Conservation (phyloP, 1,140 invertebrate species). For the Papilio dardanus region DNA sequence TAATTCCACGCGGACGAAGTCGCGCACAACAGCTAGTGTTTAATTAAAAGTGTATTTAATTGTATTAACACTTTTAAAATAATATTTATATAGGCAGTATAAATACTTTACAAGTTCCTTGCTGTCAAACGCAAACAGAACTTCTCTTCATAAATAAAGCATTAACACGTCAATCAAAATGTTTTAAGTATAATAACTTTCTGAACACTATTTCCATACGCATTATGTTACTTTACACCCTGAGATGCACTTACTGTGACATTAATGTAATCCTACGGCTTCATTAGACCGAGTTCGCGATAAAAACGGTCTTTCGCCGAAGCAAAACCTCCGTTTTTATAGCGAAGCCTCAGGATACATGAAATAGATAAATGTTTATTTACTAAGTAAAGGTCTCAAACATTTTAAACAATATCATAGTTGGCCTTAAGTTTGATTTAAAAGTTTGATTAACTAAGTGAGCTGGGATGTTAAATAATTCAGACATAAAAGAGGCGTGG, state of each 20-base stretch:
- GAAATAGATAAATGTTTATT: not conserved
- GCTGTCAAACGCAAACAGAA: slow-evolving; percentile 11
- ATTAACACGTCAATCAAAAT: slow-evolving; percentile 29
- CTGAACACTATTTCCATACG: not conserved
- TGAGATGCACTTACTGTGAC: not conserved
- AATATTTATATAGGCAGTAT: not conserved
- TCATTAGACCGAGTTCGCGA: no score
- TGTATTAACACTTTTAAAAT: not conserved
- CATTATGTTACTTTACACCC: slow-evolving; percentile 1
- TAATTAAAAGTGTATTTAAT: not conserved
- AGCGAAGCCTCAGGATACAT: no score
- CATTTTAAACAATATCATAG: not conserved
- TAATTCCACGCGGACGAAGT: no score
- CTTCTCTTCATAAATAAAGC: slow-evolving; percentile 22
- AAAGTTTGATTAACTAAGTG: not conserved
- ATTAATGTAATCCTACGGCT: not conserved
- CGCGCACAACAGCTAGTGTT: not conserved
- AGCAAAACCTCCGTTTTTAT: no score
- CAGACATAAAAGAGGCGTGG: not conserved
- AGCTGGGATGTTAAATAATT: not conserved
- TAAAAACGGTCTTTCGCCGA: no score
- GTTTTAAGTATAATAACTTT: not conserved
- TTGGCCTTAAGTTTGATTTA: not conserved
- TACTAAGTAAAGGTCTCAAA: not conserved
- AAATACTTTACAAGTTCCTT: slow-evolving; percentile 16